These are phyloP conservation scores for Penaeus vannamei DNA, from an alignment of 1,140 invertebrate species.

Conservation along the genomic window DNA sequence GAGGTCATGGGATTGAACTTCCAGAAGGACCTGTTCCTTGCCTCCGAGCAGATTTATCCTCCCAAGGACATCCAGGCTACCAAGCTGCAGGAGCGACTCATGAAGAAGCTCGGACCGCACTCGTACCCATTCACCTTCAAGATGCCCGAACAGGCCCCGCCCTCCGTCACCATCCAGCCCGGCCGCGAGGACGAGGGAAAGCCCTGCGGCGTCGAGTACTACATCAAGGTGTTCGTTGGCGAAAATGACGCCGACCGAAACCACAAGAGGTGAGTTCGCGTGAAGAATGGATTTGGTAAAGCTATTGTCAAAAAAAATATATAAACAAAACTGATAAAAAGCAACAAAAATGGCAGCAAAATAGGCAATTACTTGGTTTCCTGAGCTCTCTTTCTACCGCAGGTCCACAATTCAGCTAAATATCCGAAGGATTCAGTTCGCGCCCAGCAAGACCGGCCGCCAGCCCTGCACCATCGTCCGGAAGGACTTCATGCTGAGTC, in stretches of 20 bases:
- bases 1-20: too few species aligned
- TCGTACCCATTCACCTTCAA: too few species aligned
- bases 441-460: conserved; percentile 87
- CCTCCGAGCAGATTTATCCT: too few species aligned
- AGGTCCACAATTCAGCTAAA: conserved; percentile 82
- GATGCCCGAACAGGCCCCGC: conserved; percentile 14
- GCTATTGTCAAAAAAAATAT: too few species aligned
- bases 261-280: conserved; percentile 79
- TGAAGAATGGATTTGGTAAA: not conserved
- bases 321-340: too few species aligned
- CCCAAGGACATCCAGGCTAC: conserved; percentile 74
- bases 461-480: conserved; percentile 96
- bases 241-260: conserved; percentile 86
- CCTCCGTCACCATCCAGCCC: conserved; percentile 87
- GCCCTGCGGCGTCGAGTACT: conserved; percentile 92
- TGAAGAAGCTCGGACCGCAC: too few species aligned
- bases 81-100: conserved; percentile 79
- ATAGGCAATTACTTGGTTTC: too few species aligned
- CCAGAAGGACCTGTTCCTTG: too few species aligned
- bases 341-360: too few species aligned
- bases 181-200: conserved; percentile 88
- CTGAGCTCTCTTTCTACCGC: not conserved
- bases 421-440: conserved; percentile 75
- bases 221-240: conserved; percentile 87
- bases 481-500: conserved; percentile 97